These are phyloP conservation scores for Danio choprae DNA, from an alignment of 2,797 vertebrate species.

Conservation along the genomic window DNA sequence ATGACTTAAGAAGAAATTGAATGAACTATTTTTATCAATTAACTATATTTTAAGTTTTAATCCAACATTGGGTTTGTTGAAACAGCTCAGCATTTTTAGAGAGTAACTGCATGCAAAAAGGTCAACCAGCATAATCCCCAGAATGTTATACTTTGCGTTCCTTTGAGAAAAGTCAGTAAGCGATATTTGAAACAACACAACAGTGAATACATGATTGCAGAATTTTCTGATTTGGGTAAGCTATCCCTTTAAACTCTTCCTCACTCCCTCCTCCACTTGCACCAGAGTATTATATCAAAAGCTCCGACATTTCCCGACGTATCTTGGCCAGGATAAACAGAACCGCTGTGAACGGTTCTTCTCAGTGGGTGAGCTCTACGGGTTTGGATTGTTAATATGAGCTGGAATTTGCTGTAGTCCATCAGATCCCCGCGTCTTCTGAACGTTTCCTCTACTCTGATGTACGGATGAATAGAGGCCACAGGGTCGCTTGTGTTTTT, in stretches of 20 bases:
- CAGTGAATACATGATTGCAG: not conserved
- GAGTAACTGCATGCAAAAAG: not conserved
- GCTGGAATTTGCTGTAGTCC: slow-evolving; percentile 15
- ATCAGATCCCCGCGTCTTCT: slow-evolving; percentile 14
- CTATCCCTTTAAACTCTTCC: not conserved
- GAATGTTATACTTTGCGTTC: not conserved
- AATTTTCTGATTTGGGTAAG: not conserved
- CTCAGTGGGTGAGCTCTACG: slow-evolving; percentile 13
- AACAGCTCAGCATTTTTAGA: not conserved
- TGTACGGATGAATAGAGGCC: slow-evolving; percentile 16
- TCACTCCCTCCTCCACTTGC: not conserved
- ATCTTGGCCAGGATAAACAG: slow-evolving; percentile 31
- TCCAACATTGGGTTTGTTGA: not conserved
- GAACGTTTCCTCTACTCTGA: slow-evolving; percentile 20
- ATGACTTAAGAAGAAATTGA: not conserved
- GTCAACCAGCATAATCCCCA: not conserved
- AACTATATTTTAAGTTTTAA: not conserved
- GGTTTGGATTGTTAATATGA: slow-evolving; percentile 38
- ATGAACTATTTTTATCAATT: not conserved
- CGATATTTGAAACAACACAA: not conserved
- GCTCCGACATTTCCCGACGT: not conserved
- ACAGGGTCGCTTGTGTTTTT: slow-evolving; percentile 20
- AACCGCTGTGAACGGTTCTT: slow-evolving; percentile 15
- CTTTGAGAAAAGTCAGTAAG: not conserved
- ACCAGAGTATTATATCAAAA: slow-evolving; percentile 40